A percentile compares a stretch with the other conserved stretches of the same genome.
Evolutionary conservation across 2,113 vertebrate species (phyloP).

Genomic region (Saimiri boliviensis): DNA sequence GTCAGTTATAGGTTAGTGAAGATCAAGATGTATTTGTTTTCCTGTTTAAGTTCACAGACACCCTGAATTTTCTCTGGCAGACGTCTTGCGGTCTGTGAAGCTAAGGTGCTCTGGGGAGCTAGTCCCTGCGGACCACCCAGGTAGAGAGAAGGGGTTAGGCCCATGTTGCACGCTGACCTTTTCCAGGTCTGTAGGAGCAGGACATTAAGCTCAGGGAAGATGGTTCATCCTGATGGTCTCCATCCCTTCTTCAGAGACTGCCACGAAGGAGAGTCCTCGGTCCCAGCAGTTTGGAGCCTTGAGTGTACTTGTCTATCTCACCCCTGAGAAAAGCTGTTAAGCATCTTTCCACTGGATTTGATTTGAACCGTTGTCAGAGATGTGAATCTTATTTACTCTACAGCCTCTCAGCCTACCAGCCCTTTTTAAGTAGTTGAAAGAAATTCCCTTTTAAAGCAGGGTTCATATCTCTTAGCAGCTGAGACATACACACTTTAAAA

Average conservation of each 20-base stretch:
- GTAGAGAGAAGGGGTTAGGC: not conserved
- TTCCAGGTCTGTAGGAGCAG: not conserved
- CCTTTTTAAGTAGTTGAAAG: conserved; percentile 45
- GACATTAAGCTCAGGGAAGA: not conserved
- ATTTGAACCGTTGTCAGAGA: conserved; percentile 19
- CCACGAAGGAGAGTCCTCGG: not conserved
- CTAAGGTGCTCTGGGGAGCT: not conserved
- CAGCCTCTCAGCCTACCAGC: not conserved
- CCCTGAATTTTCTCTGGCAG: not conserved
- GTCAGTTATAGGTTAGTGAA: conserved; percentile 2
- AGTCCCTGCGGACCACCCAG: not conserved
- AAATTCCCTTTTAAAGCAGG: conserved; percentile 47
- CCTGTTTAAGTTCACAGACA: not conserved
- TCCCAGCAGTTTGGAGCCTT: not conserved
- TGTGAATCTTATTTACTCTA: conserved; percentile 3
- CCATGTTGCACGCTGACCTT: not conserved
- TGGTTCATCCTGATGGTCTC: not conserved
- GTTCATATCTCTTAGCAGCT: not conserved
- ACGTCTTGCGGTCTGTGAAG: not conserved
- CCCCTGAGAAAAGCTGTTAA: not conserved
- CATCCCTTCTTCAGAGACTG: not conserved
- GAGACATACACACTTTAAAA: not conserved
- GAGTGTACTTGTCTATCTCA: not conserved
- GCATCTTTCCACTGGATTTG: not conserved
- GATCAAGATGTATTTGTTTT: conserved; percentile 29